phyloP scores from a whole-genome alignment of 2,797 vertebrate genomes.

The Fistularia tabacaria region DNA sequence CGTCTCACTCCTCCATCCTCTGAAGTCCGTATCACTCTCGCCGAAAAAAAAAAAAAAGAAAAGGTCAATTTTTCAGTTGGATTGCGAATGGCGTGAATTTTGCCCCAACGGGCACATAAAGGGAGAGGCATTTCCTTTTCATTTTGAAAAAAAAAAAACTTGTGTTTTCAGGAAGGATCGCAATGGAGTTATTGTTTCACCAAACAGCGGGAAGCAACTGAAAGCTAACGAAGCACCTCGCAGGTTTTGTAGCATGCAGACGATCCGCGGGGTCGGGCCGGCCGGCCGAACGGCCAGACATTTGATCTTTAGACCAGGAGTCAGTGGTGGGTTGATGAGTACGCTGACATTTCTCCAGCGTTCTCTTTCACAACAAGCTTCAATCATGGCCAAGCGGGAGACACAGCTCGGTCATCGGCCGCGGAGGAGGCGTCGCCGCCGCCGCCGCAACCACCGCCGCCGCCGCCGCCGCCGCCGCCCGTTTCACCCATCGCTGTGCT shows the following conservation, averaged over 20 bases:
- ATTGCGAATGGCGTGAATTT: too few species aligned
- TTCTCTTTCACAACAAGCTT: constrained; percentile 50
- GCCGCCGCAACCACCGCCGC: too few species aligned
- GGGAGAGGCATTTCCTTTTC: too few species aligned
- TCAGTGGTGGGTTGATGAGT: constrained; percentile 63
- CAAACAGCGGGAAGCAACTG: too few species aligned
- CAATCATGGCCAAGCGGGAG: constrained; percentile 53
- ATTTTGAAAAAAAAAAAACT: too few species aligned
- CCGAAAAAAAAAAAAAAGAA: too few species aligned
- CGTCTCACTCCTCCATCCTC: constrained; percentile 19
- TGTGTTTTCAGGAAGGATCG: too few species aligned
- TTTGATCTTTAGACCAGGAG: constrained; percentile 58
- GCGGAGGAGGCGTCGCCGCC: constrained; percentile 38
- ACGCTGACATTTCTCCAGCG: constrained; percentile 59
- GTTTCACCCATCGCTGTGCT: neutral
- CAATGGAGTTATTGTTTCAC: too few species aligned
- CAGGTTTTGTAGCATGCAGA: too few species aligned
- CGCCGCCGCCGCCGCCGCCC: constrained; percentile 36
- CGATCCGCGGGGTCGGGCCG: constrained; percentile 17
- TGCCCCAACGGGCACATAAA: too few species aligned
- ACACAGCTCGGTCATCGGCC: constrained; percentile 35
- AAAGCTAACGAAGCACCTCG: too few species aligned
- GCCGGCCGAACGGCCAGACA: constrained; percentile 39
- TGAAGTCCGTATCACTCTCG: constrained; percentile 18
- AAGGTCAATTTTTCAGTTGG: too few species aligned